These are phyloP conservation scores for Mesorhabditis spiculigera DNA, from an alignment of 2,888 invertebrate species.

Conservation along the genomic window DNA sequence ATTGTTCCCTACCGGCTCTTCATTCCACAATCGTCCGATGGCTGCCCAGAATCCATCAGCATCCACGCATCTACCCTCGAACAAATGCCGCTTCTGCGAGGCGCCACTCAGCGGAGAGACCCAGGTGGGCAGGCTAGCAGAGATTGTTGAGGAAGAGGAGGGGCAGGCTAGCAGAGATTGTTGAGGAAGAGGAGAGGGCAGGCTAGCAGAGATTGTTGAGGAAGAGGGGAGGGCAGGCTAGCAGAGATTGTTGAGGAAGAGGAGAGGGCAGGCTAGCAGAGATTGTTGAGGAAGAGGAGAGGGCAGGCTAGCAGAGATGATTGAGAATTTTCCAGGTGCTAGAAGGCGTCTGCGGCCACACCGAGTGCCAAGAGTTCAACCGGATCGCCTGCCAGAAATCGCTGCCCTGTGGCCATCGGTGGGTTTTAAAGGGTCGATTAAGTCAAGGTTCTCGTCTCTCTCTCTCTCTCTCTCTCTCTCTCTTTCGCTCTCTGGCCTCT, in stretches of 20 bases:
- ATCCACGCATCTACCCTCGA: not conserved
- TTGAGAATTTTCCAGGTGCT: constrained; percentile 71
- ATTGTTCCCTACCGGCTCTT: constrained; percentile 17
- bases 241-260: too few relatives aligned
- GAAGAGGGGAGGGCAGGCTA: too few relatives aligned
- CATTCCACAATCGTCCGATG: not conserved
- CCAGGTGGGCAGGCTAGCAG: constrained; percentile 11
- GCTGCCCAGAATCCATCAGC: not conserved
- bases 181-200: too few relatives aligned
- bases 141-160: too few relatives aligned
- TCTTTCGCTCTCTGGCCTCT: too few relatives aligned
- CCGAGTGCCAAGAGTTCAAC: constrained; percentile 84
- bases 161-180: too few relatives aligned
- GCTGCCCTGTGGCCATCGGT: constrained; percentile 79
- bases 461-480: too few relatives aligned
- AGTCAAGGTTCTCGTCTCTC: not conserved
- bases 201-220: too few relatives aligned
- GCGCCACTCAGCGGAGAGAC: constrained; percentile 25
- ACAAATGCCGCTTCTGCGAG: constrained; percentile 34
- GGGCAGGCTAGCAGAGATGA: too few relatives aligned
- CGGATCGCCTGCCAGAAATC: constrained; percentile 73
- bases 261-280: too few relatives aligned
- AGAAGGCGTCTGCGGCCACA: constrained; percentile 85
- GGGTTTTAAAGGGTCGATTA: constrained; percentile 11
- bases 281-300: too few relatives aligned